Base-by-base conservation (phyloP, 1,140 invertebrate genomes). In the Drosophila gunungcola region DNA sequence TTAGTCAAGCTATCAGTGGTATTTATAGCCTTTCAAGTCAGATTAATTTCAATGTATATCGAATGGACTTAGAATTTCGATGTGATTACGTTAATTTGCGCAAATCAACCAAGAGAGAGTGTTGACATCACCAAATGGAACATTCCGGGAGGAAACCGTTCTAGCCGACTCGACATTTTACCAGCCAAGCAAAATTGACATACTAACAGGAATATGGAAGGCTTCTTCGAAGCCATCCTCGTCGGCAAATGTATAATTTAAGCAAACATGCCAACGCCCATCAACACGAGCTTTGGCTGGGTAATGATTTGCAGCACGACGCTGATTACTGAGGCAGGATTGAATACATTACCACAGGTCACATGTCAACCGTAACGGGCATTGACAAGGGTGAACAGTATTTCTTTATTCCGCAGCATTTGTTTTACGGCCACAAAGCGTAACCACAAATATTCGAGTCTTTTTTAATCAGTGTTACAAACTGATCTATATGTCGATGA, bases 281-380 rank as follows among this genome's bases (percentile, higher is more conserved):
- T 39, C 4, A 39, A 39, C 85, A 32, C 29, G 6, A 32, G 29
- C 6, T 32, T 32, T 32, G 29, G 29, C 4, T 32, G 29, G 29
- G 29, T 32, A 32, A 32, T 5, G 4, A 6, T 3, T 32, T 4
- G 29, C 4, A 32, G 29, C 1, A 32, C 29, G 6, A 32, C 6
- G 29, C 4, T 32, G 29, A 4, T 6, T 32, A 32, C 16, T 21
- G 16, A 21, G 16, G 16, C 16, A 21, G 16, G n/a, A n/a, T n/a
- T n/a, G n/a, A n/a, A n/a, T n/a, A 21, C 16, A 21, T 21, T 21
- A 21, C 16, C 1, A 21, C 16, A 21, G 16, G 16, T 21, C 16
- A 21, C 38, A 39, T 12, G 12, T n/a, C 39, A n/a, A 3, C 9
- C 12, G 9, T 41, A n/a, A n/a, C n/a, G 0, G 11, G 5, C 39